Percentiles rank a stretch among this genome's conserved stretches.
Conservation (phyloP, 2,888 invertebrate genomes). For the Aphidoletes aphidimyza region DNA sequence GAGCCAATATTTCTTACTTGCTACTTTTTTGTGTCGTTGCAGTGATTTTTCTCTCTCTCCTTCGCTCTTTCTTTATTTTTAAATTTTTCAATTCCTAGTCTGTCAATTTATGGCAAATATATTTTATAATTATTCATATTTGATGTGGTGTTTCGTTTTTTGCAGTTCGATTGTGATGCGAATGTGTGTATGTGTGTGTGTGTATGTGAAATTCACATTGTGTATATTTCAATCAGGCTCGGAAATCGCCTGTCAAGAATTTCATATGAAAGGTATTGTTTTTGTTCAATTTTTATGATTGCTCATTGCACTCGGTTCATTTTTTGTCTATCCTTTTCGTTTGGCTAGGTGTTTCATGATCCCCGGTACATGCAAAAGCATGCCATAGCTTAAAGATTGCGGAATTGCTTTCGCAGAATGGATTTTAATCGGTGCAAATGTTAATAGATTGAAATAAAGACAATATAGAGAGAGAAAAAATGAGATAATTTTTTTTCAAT, state of each 20-base stretch:
- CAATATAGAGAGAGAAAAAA: no score
- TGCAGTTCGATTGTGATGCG: background rate
- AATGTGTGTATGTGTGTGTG: background rate
- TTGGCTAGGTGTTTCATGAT: no score
- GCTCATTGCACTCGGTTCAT: no score
- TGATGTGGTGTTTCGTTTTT: background rate
- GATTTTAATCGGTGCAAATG: background rate
- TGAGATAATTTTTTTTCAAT: no score
- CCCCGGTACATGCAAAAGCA: no score
- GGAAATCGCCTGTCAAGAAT: no score
- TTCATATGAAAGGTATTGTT: no score
- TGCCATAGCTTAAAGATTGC: background rate
- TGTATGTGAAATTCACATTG: background rate
- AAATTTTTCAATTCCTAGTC: constrained; percentile 34
- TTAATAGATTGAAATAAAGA: background rate
- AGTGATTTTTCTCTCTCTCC: background rate
- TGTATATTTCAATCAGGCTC: background rate
- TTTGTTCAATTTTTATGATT: no score
- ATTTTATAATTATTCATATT: constrained; percentile 19
- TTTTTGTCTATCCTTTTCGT: no score
- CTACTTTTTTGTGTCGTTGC: no score
- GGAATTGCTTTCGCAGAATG: background rate
- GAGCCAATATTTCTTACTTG: no score
- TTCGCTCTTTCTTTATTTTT: background rate
- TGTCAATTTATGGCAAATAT: constrained; percentile 7